phyloP scores from a whole-genome alignment of 2,888 invertebrate species.

The Nycteola revayana region DNA sequence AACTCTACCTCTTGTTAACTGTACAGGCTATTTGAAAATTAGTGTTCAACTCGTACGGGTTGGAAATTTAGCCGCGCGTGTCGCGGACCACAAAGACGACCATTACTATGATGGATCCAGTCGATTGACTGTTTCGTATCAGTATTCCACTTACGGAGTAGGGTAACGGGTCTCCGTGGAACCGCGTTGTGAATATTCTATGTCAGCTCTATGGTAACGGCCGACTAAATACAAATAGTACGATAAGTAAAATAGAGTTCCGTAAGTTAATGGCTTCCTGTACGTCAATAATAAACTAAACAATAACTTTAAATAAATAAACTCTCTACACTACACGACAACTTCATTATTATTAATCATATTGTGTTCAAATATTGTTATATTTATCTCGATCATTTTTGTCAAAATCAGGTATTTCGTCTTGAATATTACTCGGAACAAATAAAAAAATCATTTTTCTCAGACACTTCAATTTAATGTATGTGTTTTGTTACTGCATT shows the following conservation, averaged over 20 bases:
- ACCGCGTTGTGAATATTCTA: slow-evolving; percentile 54
- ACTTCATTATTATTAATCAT: too few species aligned
- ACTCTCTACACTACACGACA: too few species aligned
- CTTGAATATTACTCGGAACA: too few species aligned
- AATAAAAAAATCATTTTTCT: too few species aligned
- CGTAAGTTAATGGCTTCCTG: slow-evolving; percentile 14
- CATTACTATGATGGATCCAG: slow-evolving; percentile 42
- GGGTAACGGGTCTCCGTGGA: slow-evolving; percentile 55
- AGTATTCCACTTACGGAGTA: slow-evolving; percentile 59
- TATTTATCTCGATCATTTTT: too few species aligned
- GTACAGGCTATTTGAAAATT: not conserved
- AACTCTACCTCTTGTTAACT: too few species aligned
- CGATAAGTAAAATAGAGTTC: slow-evolving; percentile 2
- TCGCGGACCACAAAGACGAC: slow-evolving; percentile 32
- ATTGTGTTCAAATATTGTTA: too few species aligned
- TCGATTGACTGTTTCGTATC: slow-evolving; percentile 48
- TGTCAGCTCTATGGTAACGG: slow-evolving; percentile 6
- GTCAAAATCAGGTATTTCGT: too few species aligned
- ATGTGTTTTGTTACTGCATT: too few species aligned
- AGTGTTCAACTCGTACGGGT: not conserved
- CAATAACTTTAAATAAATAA: not conserved
- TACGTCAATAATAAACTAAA: slow-evolving; percentile 17
- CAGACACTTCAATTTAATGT: too few species aligned
- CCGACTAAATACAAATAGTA: not conserved
- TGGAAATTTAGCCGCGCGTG: not conserved